Conservation (phyloP, 2,113 vertebrate species). For the Varanus salvator region DNA sequence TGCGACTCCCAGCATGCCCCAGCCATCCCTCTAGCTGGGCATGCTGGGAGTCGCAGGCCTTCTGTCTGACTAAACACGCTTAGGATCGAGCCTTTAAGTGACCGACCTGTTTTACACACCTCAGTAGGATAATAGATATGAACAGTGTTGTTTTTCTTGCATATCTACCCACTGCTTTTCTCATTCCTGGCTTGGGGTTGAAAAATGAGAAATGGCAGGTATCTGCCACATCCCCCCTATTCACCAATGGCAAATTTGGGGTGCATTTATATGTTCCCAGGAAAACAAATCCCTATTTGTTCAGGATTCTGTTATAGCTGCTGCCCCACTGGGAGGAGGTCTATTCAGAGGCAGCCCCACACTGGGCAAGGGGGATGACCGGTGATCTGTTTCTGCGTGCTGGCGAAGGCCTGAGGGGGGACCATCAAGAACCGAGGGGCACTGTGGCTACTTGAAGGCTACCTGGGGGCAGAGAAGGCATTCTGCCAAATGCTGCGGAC, state of each 20-base stretch:
- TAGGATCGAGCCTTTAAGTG: not conserved
- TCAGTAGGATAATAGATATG: no score
- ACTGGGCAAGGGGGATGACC: not conserved
- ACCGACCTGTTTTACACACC: not conserved
- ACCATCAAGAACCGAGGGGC: not conserved
- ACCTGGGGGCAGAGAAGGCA: conserved; percentile 5
- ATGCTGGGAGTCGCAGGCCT: no score
- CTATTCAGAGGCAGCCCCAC: not conserved
- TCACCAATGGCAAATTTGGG: no score
- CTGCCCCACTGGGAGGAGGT: not conserved
- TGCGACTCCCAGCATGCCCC: no score
- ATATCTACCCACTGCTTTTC: not conserved
- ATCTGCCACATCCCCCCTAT: not conserved
- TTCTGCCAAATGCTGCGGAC: not conserved
- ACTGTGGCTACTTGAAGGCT: conserved; percentile 7
- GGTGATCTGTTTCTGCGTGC: not conserved
- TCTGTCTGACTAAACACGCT: no score
- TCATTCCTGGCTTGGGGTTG: no score
- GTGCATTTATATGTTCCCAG: not conserved
- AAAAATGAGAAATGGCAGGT: not conserved
- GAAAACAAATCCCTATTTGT: not conserved
- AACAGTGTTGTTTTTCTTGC: not conserved
- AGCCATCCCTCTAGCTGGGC: no score
- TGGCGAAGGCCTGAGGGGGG: not conserved
- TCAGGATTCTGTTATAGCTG: not conserved